Evolutionary conservation across 2,888 invertebrate species (phyloP), one percentile per base, ranked within the genome.

Genomic region (Drosophila nigricruria): DNA sequence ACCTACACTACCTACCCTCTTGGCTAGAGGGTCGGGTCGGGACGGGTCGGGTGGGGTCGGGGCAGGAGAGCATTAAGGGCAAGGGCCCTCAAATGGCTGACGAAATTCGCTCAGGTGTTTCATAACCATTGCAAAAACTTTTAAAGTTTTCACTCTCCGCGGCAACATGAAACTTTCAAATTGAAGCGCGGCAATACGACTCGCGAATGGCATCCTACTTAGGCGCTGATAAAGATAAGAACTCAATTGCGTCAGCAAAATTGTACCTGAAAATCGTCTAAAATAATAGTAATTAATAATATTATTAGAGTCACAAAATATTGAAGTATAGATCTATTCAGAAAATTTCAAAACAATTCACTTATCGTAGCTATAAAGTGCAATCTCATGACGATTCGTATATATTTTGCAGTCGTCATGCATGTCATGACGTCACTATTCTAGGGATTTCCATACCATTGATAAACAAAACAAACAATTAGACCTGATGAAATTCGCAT

Each of bases 121-220:
- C 82, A 78, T 80, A 68, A 80, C 61, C 67, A 34, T 43, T 47
- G 38, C 53, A 23, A 67, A 50, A 43, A 20, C 18, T 59, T 62
- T 66, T 59, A 47, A 70, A 71, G 45, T 52, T 61, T 54, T 18
- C n/a, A 14, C 52, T 50, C 40, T 43, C 34, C 25, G 3, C 23
- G 58, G 67, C 53, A 75, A 81, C 43, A 25, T 23, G 63, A 81
- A 76, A 76, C 73, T 81, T 70, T 59, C 62, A 81, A 72, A 56
- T 70, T 43, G 50, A 78, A 69, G 50, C 23, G n/a, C 14, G 45
- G 23, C 25, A 27, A 59, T n/a, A 23, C 16, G 27, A 54, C 34
- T 42, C 49, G 50, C 45, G 25, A 54, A 1, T 18, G n/a, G 12
- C 38, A 45, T 34, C 25, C 23, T 8, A 18, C n/a, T 6, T 23